Conservation (phyloP, 2,888 invertebrate species). For the Lithosia quadra region DNA sequence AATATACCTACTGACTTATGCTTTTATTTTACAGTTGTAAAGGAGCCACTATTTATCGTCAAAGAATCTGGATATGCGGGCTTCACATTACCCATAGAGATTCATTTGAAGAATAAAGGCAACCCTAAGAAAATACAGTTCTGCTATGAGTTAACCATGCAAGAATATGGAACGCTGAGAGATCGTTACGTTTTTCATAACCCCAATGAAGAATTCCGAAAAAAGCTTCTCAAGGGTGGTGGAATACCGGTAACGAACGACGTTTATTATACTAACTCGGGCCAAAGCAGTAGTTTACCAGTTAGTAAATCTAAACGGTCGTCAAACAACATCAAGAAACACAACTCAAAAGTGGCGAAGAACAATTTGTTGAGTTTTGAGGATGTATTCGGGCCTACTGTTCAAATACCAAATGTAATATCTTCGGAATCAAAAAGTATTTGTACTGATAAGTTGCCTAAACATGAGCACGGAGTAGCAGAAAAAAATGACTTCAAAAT, state of each 20-base stretch:
- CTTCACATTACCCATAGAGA: constrained; percentile 95
- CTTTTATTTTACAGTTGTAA: constrained; percentile 90
- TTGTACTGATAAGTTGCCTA: constrained; percentile 79
- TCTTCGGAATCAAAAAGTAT: constrained; percentile 89
- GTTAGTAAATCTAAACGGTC: constrained; percentile 91
- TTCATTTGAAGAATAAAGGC: constrained; percentile 95
- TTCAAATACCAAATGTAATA: constrained; percentile 91
- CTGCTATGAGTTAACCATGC: constrained; percentile 94
- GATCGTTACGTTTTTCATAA: constrained; percentile 95
- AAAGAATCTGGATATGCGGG: constrained; percentile 99
- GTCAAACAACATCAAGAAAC: constrained; percentile 87
- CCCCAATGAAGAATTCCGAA: constrained; percentile 95
- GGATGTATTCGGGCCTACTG: constrained; percentile 93
- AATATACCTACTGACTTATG: not conserved
- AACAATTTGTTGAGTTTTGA: constrained; percentile 88
- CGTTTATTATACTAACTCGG: constrained; percentile 81
- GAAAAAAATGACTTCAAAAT: constrained; percentile 81
- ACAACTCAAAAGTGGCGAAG: constrained; percentile 87
- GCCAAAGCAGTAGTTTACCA: constrained; percentile 87
- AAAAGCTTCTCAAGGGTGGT: constrained; percentile 95
- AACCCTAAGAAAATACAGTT: constrained; percentile 95
- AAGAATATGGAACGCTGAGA: constrained; percentile 91
- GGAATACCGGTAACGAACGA: constrained; percentile 86
- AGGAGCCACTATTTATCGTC: constrained; percentile 92
- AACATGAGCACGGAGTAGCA: constrained; percentile 81